Evolutionary conservation across 2,113 vertebrate species (phyloP).

Genomic region (Chaetorhynchus papuensis): DNA sequence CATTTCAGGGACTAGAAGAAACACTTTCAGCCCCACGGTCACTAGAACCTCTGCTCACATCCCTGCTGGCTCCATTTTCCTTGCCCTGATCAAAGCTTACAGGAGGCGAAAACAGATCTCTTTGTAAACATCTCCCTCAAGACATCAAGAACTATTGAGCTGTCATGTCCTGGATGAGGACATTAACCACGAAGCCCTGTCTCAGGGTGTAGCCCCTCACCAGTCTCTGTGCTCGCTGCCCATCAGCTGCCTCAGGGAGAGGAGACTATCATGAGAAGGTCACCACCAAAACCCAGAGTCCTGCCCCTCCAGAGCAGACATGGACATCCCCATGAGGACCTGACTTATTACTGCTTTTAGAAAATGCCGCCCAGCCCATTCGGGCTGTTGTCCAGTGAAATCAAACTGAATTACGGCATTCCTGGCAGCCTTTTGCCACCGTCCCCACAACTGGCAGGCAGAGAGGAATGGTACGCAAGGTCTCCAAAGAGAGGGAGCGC

Average conservation of each 20-base stretch:
- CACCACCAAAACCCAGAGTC: neutral
- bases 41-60: neutral
- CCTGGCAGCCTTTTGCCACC: fast-evolving
- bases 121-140: neutral
- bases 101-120: neutral
- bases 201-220: neutral
- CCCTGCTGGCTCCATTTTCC: neutral
- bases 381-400: fast-evolving
- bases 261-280: neutral
- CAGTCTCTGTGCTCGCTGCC: fast-evolving
- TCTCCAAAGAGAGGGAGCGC: neutral
- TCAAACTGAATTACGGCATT: neutral
- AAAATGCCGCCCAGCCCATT: neutral
- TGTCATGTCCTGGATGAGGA: neutral
- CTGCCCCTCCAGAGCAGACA: neutral
- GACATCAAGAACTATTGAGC: neutral
- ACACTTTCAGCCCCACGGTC: fast-evolving
- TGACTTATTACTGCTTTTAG: neutral
- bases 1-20: neutral
- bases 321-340: fast-evolving
- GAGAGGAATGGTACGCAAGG: neutral
- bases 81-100: neutral
- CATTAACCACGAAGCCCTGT: fast-evolving
- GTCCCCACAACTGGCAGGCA: fast-evolving
- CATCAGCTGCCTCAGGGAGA: neutral